Evolutionary conservation across 2,113 vertebrate species (phyloP), one percentile per base, ranked within the genome.

Genomic region (Ursus arctos): DNA sequence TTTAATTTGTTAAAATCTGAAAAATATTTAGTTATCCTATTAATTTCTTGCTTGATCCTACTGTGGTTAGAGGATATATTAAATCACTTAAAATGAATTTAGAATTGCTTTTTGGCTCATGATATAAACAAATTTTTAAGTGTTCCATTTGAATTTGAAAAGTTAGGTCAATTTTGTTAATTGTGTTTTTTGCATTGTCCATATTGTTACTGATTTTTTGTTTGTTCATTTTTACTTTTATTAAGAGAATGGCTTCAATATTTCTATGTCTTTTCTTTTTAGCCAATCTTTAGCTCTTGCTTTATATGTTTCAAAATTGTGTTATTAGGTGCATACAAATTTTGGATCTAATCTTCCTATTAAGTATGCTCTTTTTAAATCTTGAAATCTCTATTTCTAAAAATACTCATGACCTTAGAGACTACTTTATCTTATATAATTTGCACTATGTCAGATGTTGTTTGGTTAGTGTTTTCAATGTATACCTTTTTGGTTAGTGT

Each of bases 241-340:
- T 55, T 55, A 31, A 57, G 61, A 74, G 7, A 47, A 18, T 24
- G 59, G 21, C 28, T 95, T 63, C 11, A 74, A 81, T 84, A 13
- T 86, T 65, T 31, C 11, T 71, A 7, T 57, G 3, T 63, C 51
- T 96, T 94, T 81, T 82, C 3, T 65, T 76, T 88, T 55, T 49
- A 59, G 36, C 47, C 57, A 67, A 7, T 72, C 87, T 67, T 92
- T 21, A 74, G 31, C 12, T 86, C 76, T 82, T 61, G 49, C 33
- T 85, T 92, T 92, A 19, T 79, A 19, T 87, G 22, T 82, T 93
- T 89, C 85, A 33, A 93, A 86, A 59, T 71, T 77, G 4, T 92
- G 19, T 86, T 89, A 81, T 79, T 92, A 47, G 69, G 63, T 74
- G 4, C 61, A 53, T 57, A 72, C 3, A 65, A 59, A 67, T 36